Base-by-base conservation (phyloP, 2,888 invertebrate genomes). In the Netelia melanura region DNA sequence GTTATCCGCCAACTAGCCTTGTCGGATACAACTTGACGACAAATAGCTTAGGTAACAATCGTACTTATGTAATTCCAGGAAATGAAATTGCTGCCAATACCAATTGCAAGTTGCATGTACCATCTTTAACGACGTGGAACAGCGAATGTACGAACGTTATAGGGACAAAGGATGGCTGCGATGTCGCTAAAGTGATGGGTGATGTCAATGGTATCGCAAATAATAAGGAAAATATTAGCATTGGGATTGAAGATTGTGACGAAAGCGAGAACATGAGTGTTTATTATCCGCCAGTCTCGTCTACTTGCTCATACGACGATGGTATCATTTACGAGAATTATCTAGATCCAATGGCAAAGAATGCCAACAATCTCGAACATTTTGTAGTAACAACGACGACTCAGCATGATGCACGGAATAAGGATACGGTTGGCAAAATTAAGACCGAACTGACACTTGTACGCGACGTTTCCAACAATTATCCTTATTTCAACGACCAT, bases 231-330 rank as follows among this genome's bases (percentile, higher is more conserved):
- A 17, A 54, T 11, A 3, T 21, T 2, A 14, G 3, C 14, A 48
- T 71, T 6, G 8, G 8, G 17, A 6, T 76, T 43, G 25, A 65
- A 9, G 23, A 81, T 11, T 64, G 62, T 56, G 1, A 43, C 23
- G 11, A 70, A 14, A 25, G 48, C 43, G 62, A 25, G 14, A 38
- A 81, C 64, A 1, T 21, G 21, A 38, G 43, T 10, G 38, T 44
- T 67, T 79, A 74, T 14, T 70, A 48, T 11, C 62, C 61, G 48
- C 52, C 70, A 14, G 70, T 71, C 11, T 71, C 79, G 14, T 83
- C 74, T 0, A 30, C 30, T 48, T 62, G 48, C 30, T 58, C 75
- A n/a, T 81, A 72, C 83, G 80, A 82, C 30, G 75, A 85, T 14
- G 65, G 71, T 10, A 71, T 79, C 52, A n/a, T 21, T 21, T 82